Evolutionary conservation across 2,113 vertebrate species (phyloP).

Genomic region (Ictalurus punctatus): DNA sequence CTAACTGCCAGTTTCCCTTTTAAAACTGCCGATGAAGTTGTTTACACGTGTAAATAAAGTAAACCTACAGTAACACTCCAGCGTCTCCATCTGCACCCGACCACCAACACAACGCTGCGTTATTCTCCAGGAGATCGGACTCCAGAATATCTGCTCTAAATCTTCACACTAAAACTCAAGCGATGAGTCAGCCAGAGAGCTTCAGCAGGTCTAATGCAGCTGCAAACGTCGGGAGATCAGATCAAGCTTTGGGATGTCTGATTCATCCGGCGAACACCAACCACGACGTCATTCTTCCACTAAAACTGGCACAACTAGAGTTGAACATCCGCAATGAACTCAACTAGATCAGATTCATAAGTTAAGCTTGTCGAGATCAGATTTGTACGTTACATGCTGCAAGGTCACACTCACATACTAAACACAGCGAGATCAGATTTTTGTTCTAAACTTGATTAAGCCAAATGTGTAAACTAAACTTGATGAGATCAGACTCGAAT

Average conservation of each 20-base stretch:
- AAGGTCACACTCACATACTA: neutral
- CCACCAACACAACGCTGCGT: neutral
- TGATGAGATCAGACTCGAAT: too few species aligned
- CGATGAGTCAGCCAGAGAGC: neutral
- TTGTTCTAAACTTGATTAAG: too few species aligned
- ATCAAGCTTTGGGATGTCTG: neutral
- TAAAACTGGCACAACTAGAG: neutral
- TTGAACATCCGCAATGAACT: neutral
- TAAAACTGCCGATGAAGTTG: neutral
- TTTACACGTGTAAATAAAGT: neutral
- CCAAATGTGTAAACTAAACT: too few species aligned
- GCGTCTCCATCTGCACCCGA: neutral
- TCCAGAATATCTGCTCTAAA: neutral
- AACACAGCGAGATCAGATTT: neutral
- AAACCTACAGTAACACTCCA: neutral
- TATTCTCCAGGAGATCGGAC: neutral
- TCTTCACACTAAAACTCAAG: neutral
- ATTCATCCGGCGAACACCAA: neutral
- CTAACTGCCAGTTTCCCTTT: neutral
- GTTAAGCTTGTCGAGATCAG: neutral
- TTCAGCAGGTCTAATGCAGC: neutral
- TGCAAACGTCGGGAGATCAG: too few species aligned
- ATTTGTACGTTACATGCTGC: neutral
- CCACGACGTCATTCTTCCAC: neutral
- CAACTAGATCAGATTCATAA: neutral